Conservation (phyloP, 2,888 invertebrate genomes). For the Caenorhabditis parvicauda region DNA sequence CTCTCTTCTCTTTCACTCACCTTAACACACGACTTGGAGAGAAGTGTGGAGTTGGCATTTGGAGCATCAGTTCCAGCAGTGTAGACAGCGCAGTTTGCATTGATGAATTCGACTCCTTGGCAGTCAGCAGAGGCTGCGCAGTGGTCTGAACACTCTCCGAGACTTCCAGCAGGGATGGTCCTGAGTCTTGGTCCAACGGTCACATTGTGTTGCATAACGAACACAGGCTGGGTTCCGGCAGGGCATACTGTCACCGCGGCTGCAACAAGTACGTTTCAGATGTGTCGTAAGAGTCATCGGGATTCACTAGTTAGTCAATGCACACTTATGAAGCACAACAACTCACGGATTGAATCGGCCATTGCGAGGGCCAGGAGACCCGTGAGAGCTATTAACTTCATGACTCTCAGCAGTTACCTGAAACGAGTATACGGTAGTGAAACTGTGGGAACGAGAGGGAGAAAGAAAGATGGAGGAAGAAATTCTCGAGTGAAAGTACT, state of each 20-base stretch:
- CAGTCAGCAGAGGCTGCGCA: slow-evolving; percentile 54
- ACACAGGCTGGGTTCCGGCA: slow-evolving; percentile 48
- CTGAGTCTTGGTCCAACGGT: slow-evolving; percentile 47
- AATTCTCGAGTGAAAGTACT: too few relatives aligned
- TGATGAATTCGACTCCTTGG: slow-evolving; percentile 51
- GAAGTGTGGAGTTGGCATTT: slow-evolving; percentile 24
- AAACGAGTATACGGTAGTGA: too few relatives aligned
- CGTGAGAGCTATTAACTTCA: too few relatives aligned
- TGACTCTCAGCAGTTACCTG: too few relatives aligned
- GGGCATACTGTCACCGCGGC: slow-evolving; percentile 44
- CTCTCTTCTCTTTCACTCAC: slow-evolving; percentile 23
- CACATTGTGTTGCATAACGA: slow-evolving; percentile 58
- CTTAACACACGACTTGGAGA: slow-evolving; percentile 58
- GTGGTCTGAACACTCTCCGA: slow-evolving; percentile 58
- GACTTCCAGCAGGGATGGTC: slow-evolving; percentile 41
- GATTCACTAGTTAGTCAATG: too few relatives aligned
- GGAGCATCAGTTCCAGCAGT: slow-evolving; percentile 33
- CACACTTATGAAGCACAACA: too few relatives aligned
- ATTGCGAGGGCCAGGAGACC: too few relatives aligned
- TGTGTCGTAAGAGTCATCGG: neutral
- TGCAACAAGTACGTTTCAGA: too few relatives aligned
- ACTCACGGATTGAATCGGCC: too few relatives aligned
- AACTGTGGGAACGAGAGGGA: too few relatives aligned
- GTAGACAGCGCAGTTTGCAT: slow-evolving; percentile 46
- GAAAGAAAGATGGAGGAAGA: too few relatives aligned